Conservation (phyloP, 2,888 invertebrate species). For the Aplocera efformata region DNA sequence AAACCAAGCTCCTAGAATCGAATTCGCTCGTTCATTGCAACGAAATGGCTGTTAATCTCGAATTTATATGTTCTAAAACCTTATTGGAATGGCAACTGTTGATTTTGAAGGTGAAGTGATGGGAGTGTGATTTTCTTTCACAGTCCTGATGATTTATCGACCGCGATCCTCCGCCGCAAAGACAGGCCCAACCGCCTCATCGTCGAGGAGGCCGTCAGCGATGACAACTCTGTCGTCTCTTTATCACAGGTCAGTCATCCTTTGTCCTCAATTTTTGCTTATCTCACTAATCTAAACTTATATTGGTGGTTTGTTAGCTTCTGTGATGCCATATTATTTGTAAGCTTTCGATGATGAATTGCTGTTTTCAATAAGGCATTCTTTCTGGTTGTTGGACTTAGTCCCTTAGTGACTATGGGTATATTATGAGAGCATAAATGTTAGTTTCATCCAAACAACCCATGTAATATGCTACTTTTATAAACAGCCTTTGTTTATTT, state of each 20-base stretch:
- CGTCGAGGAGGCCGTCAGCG: conserved; percentile 98
- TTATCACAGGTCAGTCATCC: conserved; percentile 89
- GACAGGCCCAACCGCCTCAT: conserved; percentile 98
- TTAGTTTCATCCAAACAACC: too few relatives aligned
- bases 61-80: not conserved
- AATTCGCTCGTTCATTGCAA: conserved; percentile 34
- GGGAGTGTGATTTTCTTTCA: conserved; percentile 41
- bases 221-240: conserved; percentile 99
- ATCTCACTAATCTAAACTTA: conserved; percentile 7
- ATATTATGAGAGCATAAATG: too few relatives aligned
- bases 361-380: too few relatives aligned
- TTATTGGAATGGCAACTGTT: not conserved
- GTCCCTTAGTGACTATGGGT: too few relatives aligned
- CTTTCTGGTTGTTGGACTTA: too few relatives aligned
- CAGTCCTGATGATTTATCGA: conserved; percentile 94
- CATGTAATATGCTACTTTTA: too few relatives aligned
- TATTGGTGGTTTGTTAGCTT: too few relatives aligned
- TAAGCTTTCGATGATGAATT: too few relatives aligned
- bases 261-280: conserved; percentile 26
- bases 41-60: not conserved
- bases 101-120: conserved; percentile 11
- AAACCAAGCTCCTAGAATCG: conserved; percentile 33
- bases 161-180: conserved; percentile 98
- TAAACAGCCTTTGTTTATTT: too few relatives aligned
- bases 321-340: too few relatives aligned